Percentiles rank a stretch among this genome's conserved stretches.
Evolutionary conservation across 2,113 vertebrate species (phyloP).

Genomic region (Myxocyprinus asiaticus): DNA sequence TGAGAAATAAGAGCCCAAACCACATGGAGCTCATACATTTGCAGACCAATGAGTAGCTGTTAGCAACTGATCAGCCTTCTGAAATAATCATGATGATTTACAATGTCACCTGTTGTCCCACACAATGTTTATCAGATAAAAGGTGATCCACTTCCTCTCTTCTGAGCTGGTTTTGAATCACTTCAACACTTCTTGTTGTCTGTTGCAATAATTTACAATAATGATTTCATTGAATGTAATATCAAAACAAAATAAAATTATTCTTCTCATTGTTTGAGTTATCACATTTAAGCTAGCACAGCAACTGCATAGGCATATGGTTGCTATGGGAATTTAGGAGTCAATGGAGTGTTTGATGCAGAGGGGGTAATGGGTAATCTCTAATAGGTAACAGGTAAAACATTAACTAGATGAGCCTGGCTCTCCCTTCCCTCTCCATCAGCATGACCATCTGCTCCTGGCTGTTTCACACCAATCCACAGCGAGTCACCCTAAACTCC

Average conservation of each 20-base stretch:
- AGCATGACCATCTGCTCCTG: constrained; percentile 47
- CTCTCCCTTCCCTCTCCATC: constrained; percentile 39
- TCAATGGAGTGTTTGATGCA: constrained; percentile 24
- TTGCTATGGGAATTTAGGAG: constrained; percentile 41
- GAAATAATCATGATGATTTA: constrained; percentile 26
- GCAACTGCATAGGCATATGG: constrained; percentile 42
- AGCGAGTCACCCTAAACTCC: constrained; percentile 34
- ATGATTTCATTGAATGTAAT: background rate
- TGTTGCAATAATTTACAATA: background rate
- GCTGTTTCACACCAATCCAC: background rate
- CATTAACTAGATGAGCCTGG: constrained; percentile 50
- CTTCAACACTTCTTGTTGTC: background rate
- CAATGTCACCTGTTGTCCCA: background rate
- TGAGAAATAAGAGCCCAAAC: background rate
- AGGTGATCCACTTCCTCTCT: constrained; percentile 1
- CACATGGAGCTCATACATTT: background rate
- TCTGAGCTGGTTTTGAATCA: background rate
- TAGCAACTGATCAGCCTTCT: background rate
- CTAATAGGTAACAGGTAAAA: constrained; percentile 54
- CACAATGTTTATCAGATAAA: background rate
- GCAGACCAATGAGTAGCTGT: background rate
- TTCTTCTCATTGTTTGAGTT: constrained; percentile 36
- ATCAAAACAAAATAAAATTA: constrained; percentile 37
- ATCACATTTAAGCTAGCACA: constrained; percentile 31
- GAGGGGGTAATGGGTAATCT: constrained; percentile 51